A percentile compares a stretch with the other conserved stretches of the same genome.
These are phyloP conservation scores for Orestias chungarensis DNA, from an alignment of 2,797 vertebrate genomes.

Conservation along the genomic window DNA sequence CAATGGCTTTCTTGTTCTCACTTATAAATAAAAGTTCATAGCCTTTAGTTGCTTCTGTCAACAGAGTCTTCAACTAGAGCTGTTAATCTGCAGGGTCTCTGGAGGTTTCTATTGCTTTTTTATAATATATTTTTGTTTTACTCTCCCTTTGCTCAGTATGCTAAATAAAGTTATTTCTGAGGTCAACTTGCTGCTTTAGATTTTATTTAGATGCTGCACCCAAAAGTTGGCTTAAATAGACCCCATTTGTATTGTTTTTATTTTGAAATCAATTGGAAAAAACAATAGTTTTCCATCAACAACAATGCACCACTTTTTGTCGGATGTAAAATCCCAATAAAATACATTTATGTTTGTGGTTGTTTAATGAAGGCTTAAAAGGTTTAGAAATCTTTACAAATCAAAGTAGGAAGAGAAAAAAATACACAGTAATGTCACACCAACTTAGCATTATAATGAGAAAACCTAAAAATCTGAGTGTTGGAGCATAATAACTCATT, in stretches of 20 bases:
- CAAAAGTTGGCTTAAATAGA: too few relatives aligned
- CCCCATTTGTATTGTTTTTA: not conserved
- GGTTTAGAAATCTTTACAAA: not conserved
- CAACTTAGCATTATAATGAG: not conserved
- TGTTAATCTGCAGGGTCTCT: too few relatives aligned
- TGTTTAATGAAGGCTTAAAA: not conserved
- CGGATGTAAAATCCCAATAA: not conserved
- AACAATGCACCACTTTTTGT: not conserved
- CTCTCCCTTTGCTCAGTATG: too few relatives aligned
- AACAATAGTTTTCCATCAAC: not conserved
- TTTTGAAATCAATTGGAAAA: not conserved
- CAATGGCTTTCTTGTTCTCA: too few relatives aligned
- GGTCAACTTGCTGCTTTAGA: too few relatives aligned
- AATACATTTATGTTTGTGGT: not conserved
- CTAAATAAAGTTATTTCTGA: too few relatives aligned
- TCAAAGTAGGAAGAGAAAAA: not conserved
- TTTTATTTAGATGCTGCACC: not conserved
- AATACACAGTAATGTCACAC: too few relatives aligned
- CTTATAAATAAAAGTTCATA: too few relatives aligned
- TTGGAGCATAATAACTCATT: conserved; percentile 10
- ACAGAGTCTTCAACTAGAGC: too few relatives aligned
- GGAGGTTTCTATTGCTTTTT: too few relatives aligned
- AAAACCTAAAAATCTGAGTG: not conserved
- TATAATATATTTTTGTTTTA: too few relatives aligned
- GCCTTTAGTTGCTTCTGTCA: too few relatives aligned